phyloP scores from a whole-genome alignment of 2,113 vertebrate genomes.

The Nymphicus hollandicus region DNA sequence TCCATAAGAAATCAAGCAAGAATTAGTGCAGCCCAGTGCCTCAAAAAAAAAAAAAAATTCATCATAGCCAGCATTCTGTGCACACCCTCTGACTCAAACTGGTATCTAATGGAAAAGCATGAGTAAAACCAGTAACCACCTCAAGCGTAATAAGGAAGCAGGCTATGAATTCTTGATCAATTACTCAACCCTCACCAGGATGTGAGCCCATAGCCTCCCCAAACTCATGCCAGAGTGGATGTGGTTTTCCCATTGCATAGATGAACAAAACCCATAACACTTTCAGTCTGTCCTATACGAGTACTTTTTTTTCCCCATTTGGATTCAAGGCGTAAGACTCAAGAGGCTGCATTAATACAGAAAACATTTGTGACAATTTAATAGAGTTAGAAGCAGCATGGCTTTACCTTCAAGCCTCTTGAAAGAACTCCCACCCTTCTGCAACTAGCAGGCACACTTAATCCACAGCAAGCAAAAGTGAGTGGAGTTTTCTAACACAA shows the following conservation, averaged over 20 bases:
- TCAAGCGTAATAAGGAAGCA: neutral
- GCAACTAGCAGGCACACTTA: neutral
- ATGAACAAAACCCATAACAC: neutral
- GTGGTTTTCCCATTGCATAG: neutral
- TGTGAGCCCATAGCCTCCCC: neutral
- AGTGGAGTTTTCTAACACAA: neutral
- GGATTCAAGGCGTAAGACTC: neutral
- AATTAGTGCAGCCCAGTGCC: neutral
- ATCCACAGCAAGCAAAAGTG: neutral
- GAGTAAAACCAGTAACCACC: neutral
- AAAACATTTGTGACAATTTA: neutral
- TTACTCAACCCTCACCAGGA: slow-evolving; percentile 28
- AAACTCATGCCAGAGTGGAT: neutral
- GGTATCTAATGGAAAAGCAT: neutral
- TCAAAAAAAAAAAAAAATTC: neutral
- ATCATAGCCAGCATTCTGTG: neutral
- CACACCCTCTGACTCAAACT: slow-evolving; percentile 33
- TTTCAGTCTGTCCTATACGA: neutral
- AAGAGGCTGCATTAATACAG: neutral
- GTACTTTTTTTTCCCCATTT: neutral
- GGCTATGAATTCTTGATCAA: neutral
- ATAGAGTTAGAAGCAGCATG: neutral
- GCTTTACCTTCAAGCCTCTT: neutral
- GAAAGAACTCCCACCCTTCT: neutral
- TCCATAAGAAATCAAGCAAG: neutral